Evolutionary conservation across 2,113 vertebrate genomes (phyloP), one percentile per base, ranked within the genome.

Genomic region (Gallinago paraguaiae): DNA sequence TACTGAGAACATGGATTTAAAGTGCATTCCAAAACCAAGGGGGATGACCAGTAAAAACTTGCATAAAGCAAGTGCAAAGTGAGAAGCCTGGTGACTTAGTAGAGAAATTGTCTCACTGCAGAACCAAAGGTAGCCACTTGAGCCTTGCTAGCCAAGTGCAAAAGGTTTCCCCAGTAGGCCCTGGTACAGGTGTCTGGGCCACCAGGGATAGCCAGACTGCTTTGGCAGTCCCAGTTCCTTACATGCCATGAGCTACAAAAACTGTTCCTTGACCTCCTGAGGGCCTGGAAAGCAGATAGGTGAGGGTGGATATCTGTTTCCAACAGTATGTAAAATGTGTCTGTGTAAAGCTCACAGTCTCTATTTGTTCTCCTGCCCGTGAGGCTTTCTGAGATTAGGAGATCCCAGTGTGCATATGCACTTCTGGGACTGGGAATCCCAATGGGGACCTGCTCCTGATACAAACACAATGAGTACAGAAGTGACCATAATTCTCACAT

Each of bases 401-500:
- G 30, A 65, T 9, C 11, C 25, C 0, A 0, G 7, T 33, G 86
- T 70, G 35, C 14, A 9, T 19, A 16, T 19, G 45, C 0, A 0
- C 23, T 67, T 89, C 43, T 71, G 46, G 54, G 56, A 10, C 9
- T 71, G 23, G 39, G 46, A 67, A 63, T 60, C 35, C 25, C 30
- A 37, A 2, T 14, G 28, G 71, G 51, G 33, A 68, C 53, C 57
- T 84, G 14, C 33, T 86, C 28, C 31, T 41, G 11, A 17, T 82
- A 39, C 5, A 69, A 78, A 51, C 59, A 71, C 14, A 27, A 13
- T 4, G 6, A 78, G 30, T 48, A 60, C 3, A 71, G 51, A 43
- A 93, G 2, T 75, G 18, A 43, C 71, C 16, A 13, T 78, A 82
- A 64, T 65, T 86, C n/a, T 86, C 48, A 63, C 13, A n/a, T 61